Conservation (phyloP, 1,140 invertebrate species). For the Drosophila biarmipes region DNA sequence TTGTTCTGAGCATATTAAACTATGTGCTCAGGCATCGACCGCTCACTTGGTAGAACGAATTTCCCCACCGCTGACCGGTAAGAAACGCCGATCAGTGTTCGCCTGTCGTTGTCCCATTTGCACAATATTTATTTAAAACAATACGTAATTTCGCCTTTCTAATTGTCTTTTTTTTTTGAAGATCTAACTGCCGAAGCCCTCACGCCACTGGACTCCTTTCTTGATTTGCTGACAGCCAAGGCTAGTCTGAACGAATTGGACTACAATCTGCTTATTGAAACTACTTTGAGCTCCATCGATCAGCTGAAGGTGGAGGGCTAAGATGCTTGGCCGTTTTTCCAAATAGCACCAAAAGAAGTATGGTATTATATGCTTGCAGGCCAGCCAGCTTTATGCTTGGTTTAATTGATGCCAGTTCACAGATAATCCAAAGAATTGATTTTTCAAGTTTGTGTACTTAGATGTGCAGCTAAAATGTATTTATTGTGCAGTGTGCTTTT, state of each 20-base stretch:
- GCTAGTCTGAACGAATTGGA: constrained; percentile 92
- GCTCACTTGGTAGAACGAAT: constrained; percentile 37
- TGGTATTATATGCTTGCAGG: constrained; percentile 13
- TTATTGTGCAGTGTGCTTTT: constrained; percentile 4
- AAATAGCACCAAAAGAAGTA: not conserved
- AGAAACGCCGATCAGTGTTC: constrained; percentile 46
- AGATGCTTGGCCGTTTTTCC: not conserved
- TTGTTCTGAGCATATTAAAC: constrained; percentile 55
- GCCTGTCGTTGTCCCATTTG: constrained; percentile 35
- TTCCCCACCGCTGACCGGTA: constrained; percentile 44
- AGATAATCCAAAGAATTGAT: constrained; percentile 6
- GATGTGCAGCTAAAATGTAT: constrained; percentile 1
- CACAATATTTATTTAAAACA: not conserved
- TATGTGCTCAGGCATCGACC: constrained; percentile 38
- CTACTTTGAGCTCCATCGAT: constrained; percentile 86
- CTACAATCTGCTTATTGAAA: constrained; percentile 92
- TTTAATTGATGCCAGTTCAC: not conserved
- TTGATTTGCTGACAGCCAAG: constrained; percentile 93
- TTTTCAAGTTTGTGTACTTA: not conserved
- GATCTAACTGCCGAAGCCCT: constrained; percentile 90
- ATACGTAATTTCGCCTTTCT: not conserved
- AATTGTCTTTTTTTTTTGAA: constrained; percentile 67
- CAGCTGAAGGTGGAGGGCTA: constrained; percentile 58
- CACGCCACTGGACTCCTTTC: constrained; percentile 92
- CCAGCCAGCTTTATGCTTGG: not conserved